A percentile compares a stretch with the other conserved stretches of the same genome.
phyloP scores from a whole-genome alignment of 2,888 invertebrate species.

The Sialis fuliginosa region DNA sequence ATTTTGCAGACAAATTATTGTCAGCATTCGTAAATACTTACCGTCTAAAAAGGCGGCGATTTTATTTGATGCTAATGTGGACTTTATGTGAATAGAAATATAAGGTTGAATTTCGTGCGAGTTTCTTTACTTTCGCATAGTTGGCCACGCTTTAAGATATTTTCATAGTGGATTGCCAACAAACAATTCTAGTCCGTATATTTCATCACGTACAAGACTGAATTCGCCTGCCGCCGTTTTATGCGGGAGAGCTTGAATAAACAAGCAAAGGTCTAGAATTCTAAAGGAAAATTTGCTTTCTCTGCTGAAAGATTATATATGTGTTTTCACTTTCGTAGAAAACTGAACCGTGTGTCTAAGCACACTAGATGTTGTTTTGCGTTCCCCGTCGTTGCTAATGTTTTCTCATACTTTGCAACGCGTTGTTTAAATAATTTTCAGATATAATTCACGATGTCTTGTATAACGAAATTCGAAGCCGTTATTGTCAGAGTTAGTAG shows the following conservation, averaged over 20 bases:
- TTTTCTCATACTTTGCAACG: too few relatives aligned
- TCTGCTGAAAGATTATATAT: background rate
- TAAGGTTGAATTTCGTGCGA: too few relatives aligned
- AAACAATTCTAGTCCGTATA: background rate
- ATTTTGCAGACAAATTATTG: too few relatives aligned
- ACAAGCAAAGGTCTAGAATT: background rate
- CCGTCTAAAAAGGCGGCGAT: too few relatives aligned
- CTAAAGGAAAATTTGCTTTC: constrained; percentile 2
- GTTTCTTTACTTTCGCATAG: background rate
- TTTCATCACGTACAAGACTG: background rate
- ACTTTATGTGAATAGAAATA: too few relatives aligned
- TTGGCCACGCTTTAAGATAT: constrained; percentile 2
- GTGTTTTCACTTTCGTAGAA: background rate
- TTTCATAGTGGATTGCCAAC: constrained; percentile 1
- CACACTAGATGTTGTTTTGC: background rate
- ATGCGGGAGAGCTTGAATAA: background rate
- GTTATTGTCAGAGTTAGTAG: too few relatives aligned
- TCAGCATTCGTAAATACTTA: too few relatives aligned
- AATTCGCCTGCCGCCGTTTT: background rate
- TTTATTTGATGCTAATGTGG: too few relatives aligned
- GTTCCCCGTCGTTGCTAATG: too few relatives aligned
- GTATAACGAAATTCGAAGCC: too few relatives aligned
- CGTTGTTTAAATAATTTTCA: too few relatives aligned
- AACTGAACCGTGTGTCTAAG: background rate
- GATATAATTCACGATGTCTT: too few relatives aligned